Evolutionary conservation across 92 coral and sea anemone genomes (phyloP).

Genomic region (Palythoa grandiflora): DNA sequence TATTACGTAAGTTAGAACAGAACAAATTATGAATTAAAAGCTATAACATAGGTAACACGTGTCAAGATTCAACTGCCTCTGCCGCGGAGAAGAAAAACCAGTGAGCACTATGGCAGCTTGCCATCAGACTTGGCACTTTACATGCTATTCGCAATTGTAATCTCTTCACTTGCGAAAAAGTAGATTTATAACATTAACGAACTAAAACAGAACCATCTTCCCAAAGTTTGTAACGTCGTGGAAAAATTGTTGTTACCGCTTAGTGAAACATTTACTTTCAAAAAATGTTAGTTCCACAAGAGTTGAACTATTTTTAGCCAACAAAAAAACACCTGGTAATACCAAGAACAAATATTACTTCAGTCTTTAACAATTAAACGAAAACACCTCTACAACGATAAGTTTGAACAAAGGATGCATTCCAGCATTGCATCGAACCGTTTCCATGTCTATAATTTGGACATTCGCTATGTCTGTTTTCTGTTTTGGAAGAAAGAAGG

Average conservation of each 20-base stretch:
- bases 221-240: too few relatives aligned
- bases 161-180: neutral
- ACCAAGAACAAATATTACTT: neutral
- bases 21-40: neutral
- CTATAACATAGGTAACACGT: neutral
- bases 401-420: slow-evolving; percentile 22
- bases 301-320: neutral
- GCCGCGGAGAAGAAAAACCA: neutral
- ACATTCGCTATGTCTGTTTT: slow-evolving; percentile 5
- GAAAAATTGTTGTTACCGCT: neutral
- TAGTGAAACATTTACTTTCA: neutral
- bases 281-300: neutral
- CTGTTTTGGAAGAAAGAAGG: neutral
- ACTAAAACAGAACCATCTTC: neutral
- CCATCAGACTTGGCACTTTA: neutral
- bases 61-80: neutral
- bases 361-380: neutral
- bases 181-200: neutral
- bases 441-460: neutral
- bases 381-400: neutral
- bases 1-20: neutral
- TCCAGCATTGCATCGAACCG: slow-evolving; percentile 2
- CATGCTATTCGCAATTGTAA: neutral
- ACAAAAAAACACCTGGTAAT: slow-evolving; percentile 1
- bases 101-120: neutral